Evolutionary conservation across 2,113 vertebrate genomes (phyloP), one percentile per base, ranked within the genome.

Genomic region (Triplophysa dalaica): DNA sequence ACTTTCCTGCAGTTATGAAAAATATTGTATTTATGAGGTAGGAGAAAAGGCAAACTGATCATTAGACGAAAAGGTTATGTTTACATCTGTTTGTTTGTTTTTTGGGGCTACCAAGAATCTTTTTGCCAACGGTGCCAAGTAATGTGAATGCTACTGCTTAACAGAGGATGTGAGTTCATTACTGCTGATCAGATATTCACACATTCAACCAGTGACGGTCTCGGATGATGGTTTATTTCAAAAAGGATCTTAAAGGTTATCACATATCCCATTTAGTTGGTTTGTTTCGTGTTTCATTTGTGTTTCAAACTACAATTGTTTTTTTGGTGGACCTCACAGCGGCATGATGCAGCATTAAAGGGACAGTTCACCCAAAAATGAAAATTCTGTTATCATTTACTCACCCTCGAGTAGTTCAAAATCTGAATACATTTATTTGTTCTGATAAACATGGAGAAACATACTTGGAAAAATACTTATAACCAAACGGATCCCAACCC

Each of bases 61-160:
- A 95, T 95, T 94, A 90, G 89, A 90, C 91, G 93, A 92, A 95
- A 96, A 89, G 89, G 90, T 95, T 96, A 94, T 94, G 94, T 97
- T 98, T 96, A 95, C 93, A 93, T 95, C 94, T 84, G 87, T 94
- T 94, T 93, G 69, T 63, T 16, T 26, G 52, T 76, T 16, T 93
- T 86, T 82, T 90, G 88, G 87, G 95, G 96, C 95, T 97, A 97
- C 95, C 96, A 94, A 96, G 94, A 96, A 92, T 93, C 92, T 91
- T 92, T 95, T 97, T 95, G 94, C 96, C 96, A 95, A 95, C 93
- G 95, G 97, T 98, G 97, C 96, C 98, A 95, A 97, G 94, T 96
- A 96, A 96, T 92, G 95, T 94, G 95, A 98, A 98, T 96, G 97
- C 95, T 95, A 95, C 89, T 91, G 95, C 94, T 97, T 96, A 94